A percentile compares a stretch with the other conserved stretches of the same genome.
Evolutionary conservation across 2,888 invertebrate species (phyloP).

Genomic region (Resseliella maxima): DNA sequence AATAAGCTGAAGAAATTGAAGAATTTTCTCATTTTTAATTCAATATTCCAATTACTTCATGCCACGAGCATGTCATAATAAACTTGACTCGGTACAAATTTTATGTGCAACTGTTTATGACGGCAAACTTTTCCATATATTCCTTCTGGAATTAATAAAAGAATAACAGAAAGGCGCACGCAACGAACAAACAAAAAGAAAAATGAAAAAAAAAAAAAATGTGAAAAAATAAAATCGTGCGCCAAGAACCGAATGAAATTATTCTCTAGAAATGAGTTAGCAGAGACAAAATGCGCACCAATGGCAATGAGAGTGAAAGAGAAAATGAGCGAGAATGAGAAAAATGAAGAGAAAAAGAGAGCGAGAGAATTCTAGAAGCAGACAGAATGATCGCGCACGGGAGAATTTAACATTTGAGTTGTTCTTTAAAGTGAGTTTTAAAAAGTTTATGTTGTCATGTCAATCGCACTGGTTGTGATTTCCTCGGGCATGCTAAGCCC

Average conservation of each 20-base stretch:
- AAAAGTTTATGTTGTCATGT: background rate
- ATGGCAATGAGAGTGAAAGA: background rate
- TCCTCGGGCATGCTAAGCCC: background rate
- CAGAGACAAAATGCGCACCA: too few species aligned
- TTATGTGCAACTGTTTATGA: conserved; percentile 35
- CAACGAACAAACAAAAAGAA: background rate
- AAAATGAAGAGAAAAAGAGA: background rate
- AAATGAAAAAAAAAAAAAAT: background rate
- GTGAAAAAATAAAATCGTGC: too few species aligned
- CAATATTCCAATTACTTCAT: conserved; percentile 38
- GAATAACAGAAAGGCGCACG: background rate
- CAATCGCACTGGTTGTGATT: conserved; percentile 1
- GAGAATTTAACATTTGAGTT: background rate
- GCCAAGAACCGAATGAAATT: too few species aligned
- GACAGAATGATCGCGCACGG: background rate
- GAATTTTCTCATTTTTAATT: conserved; percentile 28
- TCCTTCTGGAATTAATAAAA: conserved; percentile 51
- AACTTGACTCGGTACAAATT: background rate
- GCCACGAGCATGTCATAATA: conserved; percentile 21
- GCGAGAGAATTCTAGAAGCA: background rate
- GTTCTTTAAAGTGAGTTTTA: background rate
- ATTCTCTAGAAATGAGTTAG: too few species aligned
- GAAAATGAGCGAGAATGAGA: background rate
- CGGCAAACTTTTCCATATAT: background rate
- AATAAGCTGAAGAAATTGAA: background rate